Conservation (phyloP, 2,113 vertebrate species). For the Triplophysa dalaica region DNA sequence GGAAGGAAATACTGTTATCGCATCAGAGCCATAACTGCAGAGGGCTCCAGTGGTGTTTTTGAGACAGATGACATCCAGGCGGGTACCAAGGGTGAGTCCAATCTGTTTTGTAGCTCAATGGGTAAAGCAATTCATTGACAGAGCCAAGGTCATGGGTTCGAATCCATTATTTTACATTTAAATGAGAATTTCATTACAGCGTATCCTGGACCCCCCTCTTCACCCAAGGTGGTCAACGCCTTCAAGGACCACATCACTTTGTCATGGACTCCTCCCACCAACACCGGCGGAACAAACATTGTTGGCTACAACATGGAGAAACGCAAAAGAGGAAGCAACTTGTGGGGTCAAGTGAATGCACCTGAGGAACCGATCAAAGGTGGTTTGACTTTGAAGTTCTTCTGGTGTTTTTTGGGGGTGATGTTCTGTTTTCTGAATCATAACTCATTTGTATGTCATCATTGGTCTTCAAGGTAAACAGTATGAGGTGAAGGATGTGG, state of each 20-base stretch:
- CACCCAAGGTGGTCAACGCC: constrained; percentile 75
- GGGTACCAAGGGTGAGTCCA: constrained; percentile 79
- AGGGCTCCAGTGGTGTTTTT: constrained; percentile 77
- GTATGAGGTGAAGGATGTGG: constrained; percentile 72
- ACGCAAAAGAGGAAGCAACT: constrained; percentile 79
- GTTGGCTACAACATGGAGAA: constrained; percentile 83
- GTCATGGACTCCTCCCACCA: constrained; percentile 76
- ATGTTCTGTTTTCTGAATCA: neutral
- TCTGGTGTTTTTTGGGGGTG: neutral
- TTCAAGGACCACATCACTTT: constrained; percentile 78
- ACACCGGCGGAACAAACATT: constrained; percentile 74
- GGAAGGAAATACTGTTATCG: constrained; percentile 84
- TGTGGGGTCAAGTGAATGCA: constrained; percentile 75
- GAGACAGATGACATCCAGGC: constrained; percentile 81
- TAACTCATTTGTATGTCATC: neutral
- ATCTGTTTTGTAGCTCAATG: neutral
- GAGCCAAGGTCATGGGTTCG: no score
- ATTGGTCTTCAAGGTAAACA: constrained; percentile 70
- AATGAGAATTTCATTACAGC: constrained; percentile 61
- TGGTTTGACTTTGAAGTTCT: constrained; percentile 49
- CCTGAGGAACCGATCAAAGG: constrained; percentile 70
- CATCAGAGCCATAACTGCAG: constrained; percentile 75
- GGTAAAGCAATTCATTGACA: no score
- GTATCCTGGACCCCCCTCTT: constrained; percentile 75
- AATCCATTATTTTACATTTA: neutral